Evolutionary conservation across 1,140 invertebrate species (phyloP).

Genomic region (Meloidogyne exigua): DNA sequence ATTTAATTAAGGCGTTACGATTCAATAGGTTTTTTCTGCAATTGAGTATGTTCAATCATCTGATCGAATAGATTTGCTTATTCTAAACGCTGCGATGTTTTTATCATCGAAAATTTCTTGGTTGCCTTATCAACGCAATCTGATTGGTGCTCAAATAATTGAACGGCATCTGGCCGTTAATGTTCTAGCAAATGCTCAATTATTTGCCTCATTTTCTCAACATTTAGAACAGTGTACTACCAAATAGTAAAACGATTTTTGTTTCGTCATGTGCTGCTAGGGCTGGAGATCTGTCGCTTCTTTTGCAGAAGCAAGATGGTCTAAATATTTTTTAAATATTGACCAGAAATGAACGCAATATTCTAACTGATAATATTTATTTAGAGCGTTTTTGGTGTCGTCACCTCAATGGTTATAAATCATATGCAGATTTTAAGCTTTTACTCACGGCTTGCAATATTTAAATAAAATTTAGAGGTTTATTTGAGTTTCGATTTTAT

Average conservation of each 20-base stretch:
- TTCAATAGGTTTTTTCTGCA: conserved; percentile 27
- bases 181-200: conserved; percentile 28
- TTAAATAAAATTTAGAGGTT: conserved; percentile 19
- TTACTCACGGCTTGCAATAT: conserved; percentile 22
- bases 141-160: conserved; percentile 8
- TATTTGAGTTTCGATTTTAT: background rate
- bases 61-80: conserved; percentile 19
- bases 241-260: conserved; percentile 20
- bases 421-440: conserved; percentile 34
- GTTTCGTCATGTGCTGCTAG: conserved; percentile 30
- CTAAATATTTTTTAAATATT: background rate
- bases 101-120: conserved; percentile 8
- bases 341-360: too few relatives aligned
- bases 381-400: conserved; percentile 27
- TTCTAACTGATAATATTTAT: background rate
- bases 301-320: conserved; percentile 18
- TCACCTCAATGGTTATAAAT: conserved; percentile 34
- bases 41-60: background rate
- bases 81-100: conserved; percentile 30
- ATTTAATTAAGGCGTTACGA: background rate
- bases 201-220: conserved; percentile 19
- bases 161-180: conserved; percentile 32
- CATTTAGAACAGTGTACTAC: conserved; percentile 11
- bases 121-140: conserved; percentile 9
- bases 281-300: conserved; percentile 21